phyloP scores from a whole-genome alignment of 1,140 invertebrate genomes.

The Drosophila jambulina region DNA sequence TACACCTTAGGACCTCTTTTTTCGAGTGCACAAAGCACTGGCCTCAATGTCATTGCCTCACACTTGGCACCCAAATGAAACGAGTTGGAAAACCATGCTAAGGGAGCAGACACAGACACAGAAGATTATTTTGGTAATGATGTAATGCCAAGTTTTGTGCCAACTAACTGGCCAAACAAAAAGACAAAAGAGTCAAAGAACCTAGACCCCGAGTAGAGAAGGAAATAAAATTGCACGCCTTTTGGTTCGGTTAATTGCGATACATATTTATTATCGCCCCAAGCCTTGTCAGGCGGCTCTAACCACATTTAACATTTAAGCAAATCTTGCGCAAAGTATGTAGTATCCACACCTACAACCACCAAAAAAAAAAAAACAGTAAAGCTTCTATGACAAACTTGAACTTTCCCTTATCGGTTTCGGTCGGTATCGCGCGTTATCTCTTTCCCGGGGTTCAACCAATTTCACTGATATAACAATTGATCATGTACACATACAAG shows the following conservation, averaged over 20 bases:
- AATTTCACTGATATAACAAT: slow-evolving; percentile 51
- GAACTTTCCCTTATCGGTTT: slow-evolving; percentile 53
- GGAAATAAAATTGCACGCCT: slow-evolving; percentile 68
- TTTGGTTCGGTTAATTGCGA: slow-evolving; percentile 67
- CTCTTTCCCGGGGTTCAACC: slow-evolving; percentile 53
- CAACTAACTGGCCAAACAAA: slow-evolving; percentile 45
- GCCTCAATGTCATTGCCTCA: slow-evolving; percentile 63
- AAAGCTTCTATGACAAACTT: slow-evolving; percentile 48
- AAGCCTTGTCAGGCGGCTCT: slow-evolving; percentile 25
- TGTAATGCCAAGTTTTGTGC: slow-evolving; percentile 61
- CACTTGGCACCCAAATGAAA: slow-evolving; percentile 49
- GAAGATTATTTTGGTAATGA: slow-evolving; percentile 49
- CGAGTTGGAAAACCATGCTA: slow-evolving; percentile 31
- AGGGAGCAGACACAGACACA: slow-evolving; percentile 1
- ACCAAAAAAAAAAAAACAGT: slow-evolving; percentile 2
- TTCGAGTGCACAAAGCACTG: slow-evolving; percentile 33
- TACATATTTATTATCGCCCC: slow-evolving; percentile 37
- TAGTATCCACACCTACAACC: slow-evolving; percentile 11
- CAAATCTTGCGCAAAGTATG: not conserved
- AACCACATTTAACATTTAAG: not conserved
- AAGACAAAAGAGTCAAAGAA: slow-evolving; percentile 19
- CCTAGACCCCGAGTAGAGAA: slow-evolving; percentile 2
- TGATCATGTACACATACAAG: slow-evolving; percentile 31
- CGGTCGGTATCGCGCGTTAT: slow-evolving; percentile 44
- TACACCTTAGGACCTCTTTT: slow-evolving; percentile 9